Percentiles rank a stretch among this genome's conserved stretches.
phyloP scores from a whole-genome alignment of 2,113 vertebrate species.

The Proteles cristata region DNA sequence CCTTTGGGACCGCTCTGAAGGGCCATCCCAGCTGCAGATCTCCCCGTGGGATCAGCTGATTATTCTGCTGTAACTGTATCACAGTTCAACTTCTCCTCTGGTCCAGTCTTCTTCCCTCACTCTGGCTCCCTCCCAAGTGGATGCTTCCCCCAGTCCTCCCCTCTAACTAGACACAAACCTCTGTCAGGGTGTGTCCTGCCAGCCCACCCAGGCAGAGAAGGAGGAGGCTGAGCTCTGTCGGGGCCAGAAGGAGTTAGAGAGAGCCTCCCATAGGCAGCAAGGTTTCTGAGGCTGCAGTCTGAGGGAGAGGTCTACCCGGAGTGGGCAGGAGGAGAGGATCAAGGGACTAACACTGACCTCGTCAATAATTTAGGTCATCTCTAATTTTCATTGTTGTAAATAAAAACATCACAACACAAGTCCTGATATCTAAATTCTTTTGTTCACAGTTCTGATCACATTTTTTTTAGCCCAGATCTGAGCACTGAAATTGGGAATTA shows the following conservation, averaged over 20 bases:
- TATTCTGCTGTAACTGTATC: neutral
- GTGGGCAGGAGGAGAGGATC: neutral
- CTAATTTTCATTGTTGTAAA: neutral
- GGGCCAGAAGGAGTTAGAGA: too few relatives aligned
- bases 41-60: neutral
- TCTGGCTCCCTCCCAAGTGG: neutral
- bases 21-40: neutral
- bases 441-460: neutral
- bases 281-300: neutral
- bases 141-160: neutral
- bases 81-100: neutral
- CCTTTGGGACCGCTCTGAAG: neutral
- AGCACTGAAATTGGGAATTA: constrained; percentile 18
- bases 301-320: neutral
- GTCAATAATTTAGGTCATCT: neutral
- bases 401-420: neutral
- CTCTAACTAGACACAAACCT: neutral
- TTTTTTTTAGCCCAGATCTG: constrained; percentile 6
- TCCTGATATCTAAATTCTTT: constrained; percentile 11
- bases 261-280: neutral
- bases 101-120: neutral
- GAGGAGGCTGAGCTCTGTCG: neutral
- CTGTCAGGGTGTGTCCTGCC: neutral
- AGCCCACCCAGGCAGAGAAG: neutral
- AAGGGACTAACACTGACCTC: neutral